These are phyloP conservation scores for Tragelaphus eurycerus DNA, from an alignment of 2,797 vertebrate genomes.

Conservation along the genomic window DNA sequence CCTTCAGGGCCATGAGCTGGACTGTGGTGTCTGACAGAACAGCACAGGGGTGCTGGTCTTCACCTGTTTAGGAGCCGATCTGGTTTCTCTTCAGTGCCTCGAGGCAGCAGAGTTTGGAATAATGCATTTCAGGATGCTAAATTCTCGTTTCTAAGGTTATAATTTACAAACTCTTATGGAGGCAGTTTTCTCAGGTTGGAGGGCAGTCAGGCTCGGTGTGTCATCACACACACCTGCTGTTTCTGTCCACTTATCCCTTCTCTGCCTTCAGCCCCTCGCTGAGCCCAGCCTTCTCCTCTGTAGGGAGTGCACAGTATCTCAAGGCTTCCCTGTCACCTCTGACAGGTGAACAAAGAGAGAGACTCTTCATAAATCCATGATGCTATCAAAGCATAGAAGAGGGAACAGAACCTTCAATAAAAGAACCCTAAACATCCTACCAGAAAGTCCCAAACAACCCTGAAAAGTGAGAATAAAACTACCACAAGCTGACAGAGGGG, in stretches of 20 bases:
- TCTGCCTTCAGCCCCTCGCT: neutral
- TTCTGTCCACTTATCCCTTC: neutral
- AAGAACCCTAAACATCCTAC: slow-evolving; percentile 77
- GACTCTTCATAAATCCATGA: neutral
- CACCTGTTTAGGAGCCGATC: neutral
- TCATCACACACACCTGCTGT: neutral
- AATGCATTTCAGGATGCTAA: neutral
- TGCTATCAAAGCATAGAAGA: slow-evolving; percentile 31
- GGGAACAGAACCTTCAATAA: slow-evolving; percentile 62
- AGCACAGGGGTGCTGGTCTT: neutral
- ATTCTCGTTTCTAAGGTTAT: neutral
- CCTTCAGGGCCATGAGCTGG: neutral
- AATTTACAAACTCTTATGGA: neutral
- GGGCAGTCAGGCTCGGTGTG: neutral
- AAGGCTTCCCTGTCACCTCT: neutral
- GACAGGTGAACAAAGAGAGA: slow-evolving; percentile 53
- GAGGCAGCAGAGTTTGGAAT: neutral
- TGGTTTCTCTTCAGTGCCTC: neutral
- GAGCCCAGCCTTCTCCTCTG: neutral
- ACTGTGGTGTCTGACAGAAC: neutral
- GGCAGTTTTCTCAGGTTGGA: neutral
- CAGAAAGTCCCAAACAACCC: slow-evolving; percentile 80
- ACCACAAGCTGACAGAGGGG: slow-evolving; percentile 76
- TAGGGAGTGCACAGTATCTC: neutral
- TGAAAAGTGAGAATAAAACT: slow-evolving; percentile 78